Percentiles rank a stretch among this genome's conserved stretches.
Evolutionary conservation across 2,888 invertebrate genomes (phyloP).

Genomic region (Drosophila incognita): DNA sequence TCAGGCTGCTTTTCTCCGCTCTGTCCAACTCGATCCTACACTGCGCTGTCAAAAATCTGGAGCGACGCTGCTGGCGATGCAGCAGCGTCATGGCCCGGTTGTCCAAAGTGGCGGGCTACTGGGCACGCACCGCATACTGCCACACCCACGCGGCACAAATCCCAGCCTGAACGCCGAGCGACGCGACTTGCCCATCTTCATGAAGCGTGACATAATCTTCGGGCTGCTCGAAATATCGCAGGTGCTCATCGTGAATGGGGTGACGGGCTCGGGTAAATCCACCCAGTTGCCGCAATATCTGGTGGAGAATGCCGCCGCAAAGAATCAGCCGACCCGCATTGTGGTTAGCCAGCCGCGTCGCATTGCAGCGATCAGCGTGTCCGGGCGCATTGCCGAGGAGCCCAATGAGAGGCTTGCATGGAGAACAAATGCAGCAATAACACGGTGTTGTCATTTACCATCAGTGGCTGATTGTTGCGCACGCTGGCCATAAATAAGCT

Average conservation of each 20-base stretch:
- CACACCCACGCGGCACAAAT: constrained; percentile 41
- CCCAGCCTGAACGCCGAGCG: constrained; percentile 57
- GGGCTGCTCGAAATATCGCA: constrained; percentile 61
- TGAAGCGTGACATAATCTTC: constrained; percentile 62
- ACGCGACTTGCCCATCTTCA: constrained; percentile 71
- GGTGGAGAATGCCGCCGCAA: constrained; percentile 89
- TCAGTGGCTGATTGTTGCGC: constrained; percentile 87
- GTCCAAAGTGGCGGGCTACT: constrained; percentile 37
- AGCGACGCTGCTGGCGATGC: too few species aligned
- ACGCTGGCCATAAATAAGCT: constrained; percentile 92
- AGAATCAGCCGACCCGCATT: constrained; percentile 90
- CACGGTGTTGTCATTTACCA: constrained; percentile 82
- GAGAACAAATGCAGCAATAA: constrained; percentile 87
- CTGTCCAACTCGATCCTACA: not conserved
- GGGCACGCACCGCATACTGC: constrained; percentile 65
- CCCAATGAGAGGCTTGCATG: constrained; percentile 89
- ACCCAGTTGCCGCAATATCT: constrained; percentile 98
- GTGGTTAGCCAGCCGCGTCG: constrained; percentile 97
- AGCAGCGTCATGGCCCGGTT: not conserved
- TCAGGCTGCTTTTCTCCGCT: not conserved
- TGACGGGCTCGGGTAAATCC: constrained; percentile 97
- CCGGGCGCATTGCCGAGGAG: constrained; percentile 92
- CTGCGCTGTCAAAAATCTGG: not conserved
- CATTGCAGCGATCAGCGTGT: constrained; percentile 95
- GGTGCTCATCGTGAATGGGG: constrained; percentile 91